Evolutionary conservation across 1,140 invertebrate species (phyloP), one percentile per base, ranked within the genome.

Genomic region (Neuroterus valhalla): DNA sequence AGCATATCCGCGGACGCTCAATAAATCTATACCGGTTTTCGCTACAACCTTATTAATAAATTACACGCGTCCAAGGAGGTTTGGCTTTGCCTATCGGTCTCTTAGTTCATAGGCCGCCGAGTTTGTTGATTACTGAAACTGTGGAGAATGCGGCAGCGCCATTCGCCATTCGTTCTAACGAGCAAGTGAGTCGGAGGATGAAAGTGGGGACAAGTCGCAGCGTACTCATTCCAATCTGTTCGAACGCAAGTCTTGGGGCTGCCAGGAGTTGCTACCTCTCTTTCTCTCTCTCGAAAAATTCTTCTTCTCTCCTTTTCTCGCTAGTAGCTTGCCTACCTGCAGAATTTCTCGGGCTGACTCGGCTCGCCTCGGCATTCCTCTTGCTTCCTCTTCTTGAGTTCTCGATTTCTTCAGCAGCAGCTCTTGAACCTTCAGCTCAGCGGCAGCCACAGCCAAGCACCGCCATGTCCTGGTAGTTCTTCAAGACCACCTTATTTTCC

Each of bases 401-500:
- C 23, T 62, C 55, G 31, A 14, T 26, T 62, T 55, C 52, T 55
- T 55, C 52, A 55, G 31, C 52, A 55, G 31, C 31, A 38, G 21
- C 26, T 55, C 23, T 62, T 62, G n/a, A 62, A 5, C 31, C 55
- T 62, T 62, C 55, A 38, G 72, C 21, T 94, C 93, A 97, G 91
- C 95, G 95, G 91, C 97, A 98, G n/a, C 97, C 97, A 90, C 97
- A 98, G 42, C 96, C 96, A 75, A 96, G 92, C 68, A 98, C 97
- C 77, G 96, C 94, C 97, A 98, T 98, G 88, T 98, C 96, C 89
- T 97, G 95, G 90, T 98, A 98, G 91, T 98, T 98, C 91, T 98
- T 98, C 74, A 98, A 92, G 81, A 98, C 96, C 81, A 98, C 96
- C 89, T 96, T 97, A 88, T 96, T 95, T 87, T 96, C 94, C 88